phyloP scores from a whole-genome alignment of 2,113 vertebrate genomes.

The Neopipo cinnamomea region DNA sequence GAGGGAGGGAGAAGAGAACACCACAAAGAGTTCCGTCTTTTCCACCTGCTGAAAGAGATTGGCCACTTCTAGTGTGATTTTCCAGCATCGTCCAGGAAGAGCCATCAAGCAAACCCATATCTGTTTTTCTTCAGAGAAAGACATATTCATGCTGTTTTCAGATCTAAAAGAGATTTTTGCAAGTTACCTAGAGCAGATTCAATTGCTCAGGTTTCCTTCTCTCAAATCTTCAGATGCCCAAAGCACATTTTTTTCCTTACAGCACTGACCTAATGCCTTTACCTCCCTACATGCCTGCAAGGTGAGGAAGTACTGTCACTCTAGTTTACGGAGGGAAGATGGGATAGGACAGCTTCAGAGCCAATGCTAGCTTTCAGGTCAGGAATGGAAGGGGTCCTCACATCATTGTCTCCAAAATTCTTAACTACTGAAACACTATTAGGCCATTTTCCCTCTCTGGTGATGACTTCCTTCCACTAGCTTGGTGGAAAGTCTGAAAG shows the following conservation, averaged over 20 bases:
- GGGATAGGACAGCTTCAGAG: neutral
- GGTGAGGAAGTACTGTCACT: neutral
- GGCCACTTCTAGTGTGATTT: neutral
- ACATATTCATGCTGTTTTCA: neutral
- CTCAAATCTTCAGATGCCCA: neutral
- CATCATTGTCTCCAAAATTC: neutral
- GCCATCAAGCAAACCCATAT: neutral
- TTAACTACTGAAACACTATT: neutral
- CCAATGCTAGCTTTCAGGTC: neutral
- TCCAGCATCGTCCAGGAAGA: neutral
- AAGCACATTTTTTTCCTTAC: neutral
- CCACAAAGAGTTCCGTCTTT: neutral
- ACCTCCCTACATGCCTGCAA: fast-evolving
- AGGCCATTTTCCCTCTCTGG: neutral
- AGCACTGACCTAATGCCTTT: neutral
- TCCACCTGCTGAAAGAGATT: neutral
- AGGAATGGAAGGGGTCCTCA: neutral
- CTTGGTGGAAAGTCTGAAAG: neutral
- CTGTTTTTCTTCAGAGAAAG: neutral
- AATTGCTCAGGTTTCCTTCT: neutral
- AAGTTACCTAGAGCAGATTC: neutral
- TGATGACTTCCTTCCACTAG: neutral
- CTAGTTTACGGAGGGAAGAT: neutral
- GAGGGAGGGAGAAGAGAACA: neutral
- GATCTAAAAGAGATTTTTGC: neutral